A percentile compares a stretch with the other conserved stretches of the same genome.
Evolutionary conservation across 1,140 invertebrate genomes (phyloP).

Genomic region (Panagrolaimus sp.): DNA sequence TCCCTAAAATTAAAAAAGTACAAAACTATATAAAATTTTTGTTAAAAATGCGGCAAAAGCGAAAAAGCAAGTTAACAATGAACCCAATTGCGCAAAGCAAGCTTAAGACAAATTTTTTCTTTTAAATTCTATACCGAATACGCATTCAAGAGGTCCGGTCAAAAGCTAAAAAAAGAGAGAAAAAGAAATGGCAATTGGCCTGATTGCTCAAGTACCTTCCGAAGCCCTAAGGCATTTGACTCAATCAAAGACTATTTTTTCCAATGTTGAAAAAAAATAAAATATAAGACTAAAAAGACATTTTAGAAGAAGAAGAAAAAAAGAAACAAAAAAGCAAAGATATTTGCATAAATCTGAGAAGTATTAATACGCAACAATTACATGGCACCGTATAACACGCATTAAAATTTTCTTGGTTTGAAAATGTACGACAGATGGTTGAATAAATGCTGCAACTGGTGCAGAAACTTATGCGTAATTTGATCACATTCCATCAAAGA

Average conservation of each 20-base stretch:
- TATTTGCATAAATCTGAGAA: slow-evolving; percentile 7
- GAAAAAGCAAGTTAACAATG: neutral
- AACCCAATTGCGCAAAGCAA: slow-evolving; percentile 14
- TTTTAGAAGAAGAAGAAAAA: neutral
- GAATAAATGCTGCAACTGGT: neutral
- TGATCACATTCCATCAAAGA: too few relatives aligned
- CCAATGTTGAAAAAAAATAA: too few relatives aligned
- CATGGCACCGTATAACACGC: neutral
- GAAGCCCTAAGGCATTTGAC: neutral
- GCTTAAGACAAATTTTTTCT: neutral
- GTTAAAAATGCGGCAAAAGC: too few relatives aligned
- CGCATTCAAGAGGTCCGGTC: neutral
- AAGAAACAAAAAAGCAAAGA: neutral
- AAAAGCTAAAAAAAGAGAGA: neutral
- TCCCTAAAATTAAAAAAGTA: too few relatives aligned
- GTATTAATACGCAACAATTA: neutral
- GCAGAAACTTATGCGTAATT: neutral
- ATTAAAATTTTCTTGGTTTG: neutral
- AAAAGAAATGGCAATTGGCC: slow-evolving; percentile 8
- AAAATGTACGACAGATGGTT: neutral
- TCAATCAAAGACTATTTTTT: too few relatives aligned
- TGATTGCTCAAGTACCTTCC: slow-evolving; percentile 15
- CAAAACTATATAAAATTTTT: too few relatives aligned
- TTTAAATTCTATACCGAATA: too few relatives aligned
- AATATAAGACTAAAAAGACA: too few relatives aligned